Conservation (phyloP, 1,140 invertebrate genomes). For the Phthorimaea operculella region DNA sequence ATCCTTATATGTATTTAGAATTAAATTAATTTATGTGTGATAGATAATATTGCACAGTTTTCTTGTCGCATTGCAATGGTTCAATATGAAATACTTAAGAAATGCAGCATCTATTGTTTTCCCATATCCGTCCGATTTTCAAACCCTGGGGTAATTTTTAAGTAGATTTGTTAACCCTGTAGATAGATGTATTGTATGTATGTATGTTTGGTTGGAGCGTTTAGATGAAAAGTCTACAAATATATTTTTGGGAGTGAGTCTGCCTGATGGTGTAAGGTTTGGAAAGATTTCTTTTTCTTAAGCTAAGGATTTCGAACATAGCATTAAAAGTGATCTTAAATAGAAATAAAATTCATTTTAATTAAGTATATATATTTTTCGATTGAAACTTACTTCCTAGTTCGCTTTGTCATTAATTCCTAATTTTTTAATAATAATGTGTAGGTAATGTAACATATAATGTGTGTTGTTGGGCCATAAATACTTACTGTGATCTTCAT, state of each 20-base stretch:
- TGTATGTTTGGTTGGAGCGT: not conserved
- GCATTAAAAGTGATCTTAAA: not conserved
- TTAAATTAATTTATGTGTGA: not conserved
- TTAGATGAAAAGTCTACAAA: no score
- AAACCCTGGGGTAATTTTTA: not conserved
- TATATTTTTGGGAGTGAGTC: not conserved
- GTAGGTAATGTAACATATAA: not conserved
- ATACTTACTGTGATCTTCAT: constrained; percentile 8
- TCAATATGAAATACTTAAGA: not conserved
- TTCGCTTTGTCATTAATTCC: not conserved
- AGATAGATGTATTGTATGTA: not conserved
- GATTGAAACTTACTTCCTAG: no score
- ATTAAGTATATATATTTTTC: no score
- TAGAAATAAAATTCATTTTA: no score
- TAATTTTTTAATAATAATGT: not conserved
- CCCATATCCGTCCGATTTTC: not conserved
- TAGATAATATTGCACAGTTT: constrained; percentile 3
- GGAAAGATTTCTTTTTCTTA: not conserved
- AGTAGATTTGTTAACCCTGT: no score
- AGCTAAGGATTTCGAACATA: not conserved
- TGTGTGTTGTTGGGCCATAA: not conserved
- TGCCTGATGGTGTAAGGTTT: not conserved
- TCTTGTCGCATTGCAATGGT: not conserved
- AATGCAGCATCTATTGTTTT: not conserved
- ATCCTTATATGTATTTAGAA: not conserved